Evolutionary conservation across 2,797 vertebrate species (phyloP), one percentile per base, ranked within the genome.

Genomic region (Eutrigla gurnardus): DNA sequence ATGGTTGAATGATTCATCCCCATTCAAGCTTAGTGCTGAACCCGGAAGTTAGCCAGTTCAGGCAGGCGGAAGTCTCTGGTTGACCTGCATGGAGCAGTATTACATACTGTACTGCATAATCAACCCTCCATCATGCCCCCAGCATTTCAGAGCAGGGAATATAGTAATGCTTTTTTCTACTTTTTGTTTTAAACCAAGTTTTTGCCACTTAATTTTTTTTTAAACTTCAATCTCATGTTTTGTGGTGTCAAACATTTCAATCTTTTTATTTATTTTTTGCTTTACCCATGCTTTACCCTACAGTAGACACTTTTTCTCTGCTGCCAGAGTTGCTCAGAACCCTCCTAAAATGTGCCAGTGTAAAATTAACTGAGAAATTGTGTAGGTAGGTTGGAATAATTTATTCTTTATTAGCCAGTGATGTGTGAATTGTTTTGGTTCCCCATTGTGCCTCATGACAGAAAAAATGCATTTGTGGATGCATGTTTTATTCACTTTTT

Each of bases 351-450:
- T 61, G 37, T 53, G 65, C 42, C 42, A 35, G 47, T 53, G 61
- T 74, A 47, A 77, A 80, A 76, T 77, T 9, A 81, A 75, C 18
- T 79, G 47, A 68, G 73, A 74, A 13, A n/a, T 33, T 67, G 25
- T 8, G 42, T 60, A 17, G 14, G 65, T 55, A 72, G 59, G 50
- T 60, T 73, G 57, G 37, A 15, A 12, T 57, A 50, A 62, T 64
- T 76, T 52, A 67, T 72, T 53, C 8, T 45, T 54, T 46, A 59
- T 62, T 72, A 69, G 45, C 46, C 35, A 46, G 42, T 59, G 65
- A 67, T 61, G 60, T 65, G 63, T 65, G 67, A 74, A 73, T 76
- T 70, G 33, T 70, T 82, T 75, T 59, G 14, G 7, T 58, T 83
- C 65, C 65, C 67, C 36, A 63, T 57, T 32, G 73, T 54, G 18